phyloP scores from a whole-genome alignment of 2,797 vertebrate genomes.

The Neosalanx taihuensis region DNA sequence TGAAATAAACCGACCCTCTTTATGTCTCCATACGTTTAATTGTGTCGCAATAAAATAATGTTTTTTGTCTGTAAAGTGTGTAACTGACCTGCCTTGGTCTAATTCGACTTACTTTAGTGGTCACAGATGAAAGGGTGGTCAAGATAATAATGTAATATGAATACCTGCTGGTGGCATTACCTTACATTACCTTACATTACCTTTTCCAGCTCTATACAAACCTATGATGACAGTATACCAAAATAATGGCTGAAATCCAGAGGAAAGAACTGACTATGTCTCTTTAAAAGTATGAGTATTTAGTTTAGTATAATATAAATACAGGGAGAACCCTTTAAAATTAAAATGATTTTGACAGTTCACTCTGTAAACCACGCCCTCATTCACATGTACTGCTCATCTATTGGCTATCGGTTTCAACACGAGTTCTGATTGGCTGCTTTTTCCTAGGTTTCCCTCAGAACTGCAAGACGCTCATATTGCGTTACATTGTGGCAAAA shows the following conservation, averaged over 20 bases:
- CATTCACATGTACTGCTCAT: conserved; percentile 31
- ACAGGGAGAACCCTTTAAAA: conserved; percentile 94
- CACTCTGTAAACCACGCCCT: conserved; percentile 80
- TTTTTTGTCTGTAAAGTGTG: background rate
- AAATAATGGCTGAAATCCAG: background rate
- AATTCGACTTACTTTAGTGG: background rate
- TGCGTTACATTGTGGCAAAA: conserved; percentile 99
- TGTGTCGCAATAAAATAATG: conserved; percentile 43
- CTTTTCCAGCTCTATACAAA: conserved; percentile 36
- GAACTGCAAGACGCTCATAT: conserved; percentile 97
- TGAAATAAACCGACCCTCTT: conserved; percentile 39
- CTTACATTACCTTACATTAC: conserved; percentile 44
- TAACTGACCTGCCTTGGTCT: too few species aligned
- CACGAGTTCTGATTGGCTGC: conserved; percentile 76
- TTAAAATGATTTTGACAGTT: conserved; percentile 98
- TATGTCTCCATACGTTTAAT: conserved; percentile 35
- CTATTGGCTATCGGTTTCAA: conserved; percentile 82
- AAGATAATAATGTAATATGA: background rate
- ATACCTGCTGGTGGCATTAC: conserved; percentile 24
- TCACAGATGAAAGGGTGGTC: background rate
- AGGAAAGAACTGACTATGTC: background rate
- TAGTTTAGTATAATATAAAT: conserved; percentile 67
- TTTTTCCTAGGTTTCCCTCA: conserved; percentile 89
- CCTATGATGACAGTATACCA: conserved; percentile 36
- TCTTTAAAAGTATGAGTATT: conserved; percentile 29